Evolutionary conservation across 2,113 vertebrate species (phyloP).

Genomic region (Prunella himalayana): DNA sequence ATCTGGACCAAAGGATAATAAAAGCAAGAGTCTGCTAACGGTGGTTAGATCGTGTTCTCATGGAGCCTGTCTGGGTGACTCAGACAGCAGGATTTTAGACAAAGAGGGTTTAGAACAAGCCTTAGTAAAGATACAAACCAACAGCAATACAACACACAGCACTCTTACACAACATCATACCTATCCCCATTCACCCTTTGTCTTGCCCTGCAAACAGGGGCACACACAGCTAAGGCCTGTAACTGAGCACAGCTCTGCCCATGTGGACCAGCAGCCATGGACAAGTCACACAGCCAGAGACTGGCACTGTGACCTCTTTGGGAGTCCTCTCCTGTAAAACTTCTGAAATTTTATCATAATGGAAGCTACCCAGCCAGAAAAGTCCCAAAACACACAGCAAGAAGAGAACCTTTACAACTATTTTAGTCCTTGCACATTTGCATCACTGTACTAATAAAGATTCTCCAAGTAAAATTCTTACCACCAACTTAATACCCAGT

Average conservation of each 20-base stretch:
- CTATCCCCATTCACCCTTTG: neutral
- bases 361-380: neutral
- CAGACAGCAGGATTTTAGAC: neutral
- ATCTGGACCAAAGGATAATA: neutral
- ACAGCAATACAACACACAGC: neutral
- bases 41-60: neutral
- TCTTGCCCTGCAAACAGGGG: neutral
- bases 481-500: too few species aligned
- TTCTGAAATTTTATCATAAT: neutral
- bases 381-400: neutral
- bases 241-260: neutral
- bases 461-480: neutral
- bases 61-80: neutral
- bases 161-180: neutral
- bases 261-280: rapidly evolving
- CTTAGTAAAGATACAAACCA: neutral
- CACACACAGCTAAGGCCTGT: neutral
- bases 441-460: neutral
- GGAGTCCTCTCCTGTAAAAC: neutral
- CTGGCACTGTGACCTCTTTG: neutral
- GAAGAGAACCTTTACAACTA: neutral
- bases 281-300: neutral
- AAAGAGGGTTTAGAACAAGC: neutral
- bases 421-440: neutral
- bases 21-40: neutral